These are phyloP conservation scores for Cladopsammia gracilis DNA, from an alignment of 64 coral and sea anemone species.

Conservation along the genomic window DNA sequence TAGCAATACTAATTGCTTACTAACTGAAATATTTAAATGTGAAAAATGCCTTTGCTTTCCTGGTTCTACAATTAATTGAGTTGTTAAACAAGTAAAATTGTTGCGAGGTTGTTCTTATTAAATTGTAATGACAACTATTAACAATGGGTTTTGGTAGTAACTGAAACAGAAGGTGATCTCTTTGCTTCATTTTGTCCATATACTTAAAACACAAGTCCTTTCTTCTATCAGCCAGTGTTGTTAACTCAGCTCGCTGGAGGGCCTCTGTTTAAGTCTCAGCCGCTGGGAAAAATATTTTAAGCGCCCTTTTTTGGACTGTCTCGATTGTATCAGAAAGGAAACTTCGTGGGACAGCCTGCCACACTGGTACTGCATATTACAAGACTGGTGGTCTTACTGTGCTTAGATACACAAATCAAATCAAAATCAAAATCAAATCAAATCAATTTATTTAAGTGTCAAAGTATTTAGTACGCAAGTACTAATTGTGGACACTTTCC, in stretches of 20 bases:
- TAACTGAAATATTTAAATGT: no score
- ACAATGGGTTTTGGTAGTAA: neutral
- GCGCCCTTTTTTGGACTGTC: constrained; percentile 35
- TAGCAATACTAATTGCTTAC: no score
- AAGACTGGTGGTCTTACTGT: constrained; percentile 41
- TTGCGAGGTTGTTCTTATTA: neutral
- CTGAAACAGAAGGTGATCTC: neutral
- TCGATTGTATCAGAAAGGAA: constrained; percentile 43
- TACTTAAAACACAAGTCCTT: neutral
- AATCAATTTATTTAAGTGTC: no score
- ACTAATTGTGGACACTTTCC: no score
- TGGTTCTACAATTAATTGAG: no score
- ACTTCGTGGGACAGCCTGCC: constrained; percentile 51
- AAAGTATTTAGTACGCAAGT: no score
- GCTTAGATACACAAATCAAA: constrained; percentile 45
- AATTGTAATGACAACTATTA: neutral
- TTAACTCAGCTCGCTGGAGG: constrained; percentile 10
- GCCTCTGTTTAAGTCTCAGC: constrained; percentile 27
- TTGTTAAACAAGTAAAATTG: no score
- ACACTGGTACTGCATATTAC: constrained; percentile 36
- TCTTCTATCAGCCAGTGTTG: neutral
- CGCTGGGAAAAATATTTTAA: constrained; percentile 33
- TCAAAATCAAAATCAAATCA: no score
- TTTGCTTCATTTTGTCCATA: neutral
- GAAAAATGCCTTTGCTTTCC: no score